Base-by-base conservation (phyloP, 2,888 invertebrate genomes). In the Callyntrura sp. region DNA sequence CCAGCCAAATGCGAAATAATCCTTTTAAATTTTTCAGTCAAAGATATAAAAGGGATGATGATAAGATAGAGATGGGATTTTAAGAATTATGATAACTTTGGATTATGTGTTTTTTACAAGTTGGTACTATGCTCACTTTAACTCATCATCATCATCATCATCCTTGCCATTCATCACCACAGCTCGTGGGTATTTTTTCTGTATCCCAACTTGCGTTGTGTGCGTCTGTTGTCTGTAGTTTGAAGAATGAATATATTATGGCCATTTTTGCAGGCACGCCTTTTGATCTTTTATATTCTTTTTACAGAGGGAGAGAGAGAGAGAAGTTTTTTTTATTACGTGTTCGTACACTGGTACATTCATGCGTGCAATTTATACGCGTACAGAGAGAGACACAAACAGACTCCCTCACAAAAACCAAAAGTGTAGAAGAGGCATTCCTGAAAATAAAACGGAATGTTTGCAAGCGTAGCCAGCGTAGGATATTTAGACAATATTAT, bases 81-180 rank as follows among this genome's bases (percentile, higher is more conserved):
- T 87, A 55, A 45, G 68, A 17, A 43, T 51, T 43, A 81, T 4
- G 81, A 87, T 87, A 87, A 79, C 73, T 25, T 60, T 17, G 55
- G 43, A 76, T 81, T 81, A 43, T 25, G 35, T 81, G 17, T 60
- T 35, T 86, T 87, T 87, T 87, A 86, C 48, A 78, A 78, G 65
- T 81, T 81, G 25, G 78, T 68, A 81, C 81, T 87, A 65, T 87
- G 87, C 81, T 81, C 87, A 87, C 81, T 87, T 87, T 79, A 87
- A 87, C 81, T 57, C 28, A 23, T 62, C n/a, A 79, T 78, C 55
- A 73, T 73, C 23, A 55, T 25, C 14, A 73, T 76, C 51, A 65
- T 35, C 3, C 35, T 6, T 35, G 35, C 35, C 35, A 35, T 35
- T 35, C 35, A 76, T 25, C 57, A 57, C 6, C 17, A 17, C 57